phyloP scores from a whole-genome alignment of 2,797 vertebrate species.

The Echeneis naucrates region DNA sequence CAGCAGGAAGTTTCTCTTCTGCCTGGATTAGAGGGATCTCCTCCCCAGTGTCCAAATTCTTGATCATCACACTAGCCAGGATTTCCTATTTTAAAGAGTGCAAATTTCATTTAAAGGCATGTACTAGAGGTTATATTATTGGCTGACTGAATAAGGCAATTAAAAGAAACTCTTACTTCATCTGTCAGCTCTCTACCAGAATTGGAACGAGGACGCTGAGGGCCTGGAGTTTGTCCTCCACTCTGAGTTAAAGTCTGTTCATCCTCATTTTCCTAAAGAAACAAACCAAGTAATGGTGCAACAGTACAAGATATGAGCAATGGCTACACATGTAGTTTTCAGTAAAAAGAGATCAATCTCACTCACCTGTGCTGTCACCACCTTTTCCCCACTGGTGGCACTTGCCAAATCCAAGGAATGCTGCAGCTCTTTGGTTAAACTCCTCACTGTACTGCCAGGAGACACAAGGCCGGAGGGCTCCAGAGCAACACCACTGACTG shows the following conservation, averaged over 20 bases:
- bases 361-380: conserved; percentile 95
- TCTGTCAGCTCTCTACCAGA: conserved; percentile 98
- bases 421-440: conserved; percentile 91
- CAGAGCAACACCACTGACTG: conserved; percentile 73
- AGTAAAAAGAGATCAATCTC: background rate
- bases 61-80: conserved; percentile 99
- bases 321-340: background rate
- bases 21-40: conserved; percentile 98
- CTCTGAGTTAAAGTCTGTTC: conserved; percentile 79
- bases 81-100: conserved; percentile 90
- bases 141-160: background rate
- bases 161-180: conserved; percentile 85
- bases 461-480: conserved; percentile 89
- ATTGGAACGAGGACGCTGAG: conserved; percentile 95
- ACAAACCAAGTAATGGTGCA: background rate
- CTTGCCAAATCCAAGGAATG: conserved; percentile 98
- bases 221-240: conserved; percentile 86
- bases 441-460: conserved; percentile 86
- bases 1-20: conserved; percentile 97
- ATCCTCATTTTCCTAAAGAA: conserved; percentile 93
- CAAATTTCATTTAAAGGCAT: background rate
- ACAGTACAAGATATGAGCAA: background rate
- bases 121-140: background rate
- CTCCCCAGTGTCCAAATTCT: conserved; percentile 98
- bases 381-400: conserved; percentile 96